Evolutionary conservation across 2,888 invertebrate genomes (phyloP), one percentile per base, ranked within the genome.

Genomic region (Hirudinaria manillensis): DNA sequence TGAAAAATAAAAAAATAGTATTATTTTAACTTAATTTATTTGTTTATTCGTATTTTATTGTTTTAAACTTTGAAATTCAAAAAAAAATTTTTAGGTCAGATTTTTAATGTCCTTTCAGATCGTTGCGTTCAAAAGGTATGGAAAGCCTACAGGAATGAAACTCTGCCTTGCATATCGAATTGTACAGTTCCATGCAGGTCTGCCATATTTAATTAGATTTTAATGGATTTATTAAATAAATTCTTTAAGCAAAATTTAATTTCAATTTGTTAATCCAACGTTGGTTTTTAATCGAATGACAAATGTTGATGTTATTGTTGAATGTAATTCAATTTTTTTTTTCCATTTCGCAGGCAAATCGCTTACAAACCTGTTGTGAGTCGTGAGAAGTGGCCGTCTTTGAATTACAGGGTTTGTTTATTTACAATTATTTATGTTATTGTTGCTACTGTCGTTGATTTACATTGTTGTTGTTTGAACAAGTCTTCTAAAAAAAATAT

Each of bases 301-400:
- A 34, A 36, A 32, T n/a, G n/a, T n/a, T n/a, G n/a, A n/a, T n/a
- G n/a, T n/a, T n/a, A n/a, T n/a, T n/a, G n/a, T n/a, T n/a, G n/a
- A n/a, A n/a, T n/a, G n/a, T n/a, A n/a, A n/a, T 45, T 45, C 45
- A 45, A 38, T n/a, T 51, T 21, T 70, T 70, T 70, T 34, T 70
- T 32, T 70, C 34, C 10, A 27, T 70, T 32, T 1, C 19, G 7
- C 65, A 73, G 73, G n/a, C 32, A 73, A 65, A 73, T 61, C n/a
- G 36, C 55, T 1, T 73, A 73, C 24, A 73, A 73, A 55, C 73
- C 73, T 21, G 19, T 65, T 10, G 55, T 73, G 21, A 73, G 73
- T n/a, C 51, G 56, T 27, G 73, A 73, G 29, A 65, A 19, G n/a
- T 75, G 75, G 75, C 75, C 75, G 32, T 61, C 75, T 19, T 34